phyloP scores from a whole-genome alignment of 2,797 vertebrate genomes.

The Nasua narica region DNA sequence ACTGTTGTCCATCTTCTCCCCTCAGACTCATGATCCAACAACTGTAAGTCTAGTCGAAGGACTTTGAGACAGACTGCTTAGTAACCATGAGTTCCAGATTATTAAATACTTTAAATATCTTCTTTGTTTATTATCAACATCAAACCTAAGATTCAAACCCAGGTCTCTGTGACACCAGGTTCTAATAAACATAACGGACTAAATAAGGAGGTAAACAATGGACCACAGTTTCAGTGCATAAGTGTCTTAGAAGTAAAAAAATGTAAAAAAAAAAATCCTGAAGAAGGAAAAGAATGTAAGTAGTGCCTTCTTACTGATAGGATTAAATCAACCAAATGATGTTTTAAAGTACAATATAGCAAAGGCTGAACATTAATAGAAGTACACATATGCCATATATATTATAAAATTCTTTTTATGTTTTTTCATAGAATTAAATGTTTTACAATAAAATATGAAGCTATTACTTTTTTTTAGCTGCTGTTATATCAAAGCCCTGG shows the following conservation, averaged over 20 bases:
- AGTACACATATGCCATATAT: background rate
- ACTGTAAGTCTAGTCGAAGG: background rate
- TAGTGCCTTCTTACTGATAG: background rate
- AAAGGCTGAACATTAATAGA: background rate
- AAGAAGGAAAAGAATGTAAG: background rate
- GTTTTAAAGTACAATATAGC: background rate
- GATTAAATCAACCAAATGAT: background rate
- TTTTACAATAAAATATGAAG: background rate
- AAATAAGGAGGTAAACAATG: background rate
- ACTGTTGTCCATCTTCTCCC: background rate
- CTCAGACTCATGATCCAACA: background rate
- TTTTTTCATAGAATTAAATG: background rate
- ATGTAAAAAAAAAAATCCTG: background rate
- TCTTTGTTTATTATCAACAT: background rate
- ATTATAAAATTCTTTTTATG: background rate
- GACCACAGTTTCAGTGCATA: background rate
- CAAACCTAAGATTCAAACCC: background rate
- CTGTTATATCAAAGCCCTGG: background rate
- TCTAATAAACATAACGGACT: background rate
- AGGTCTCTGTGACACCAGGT: background rate
- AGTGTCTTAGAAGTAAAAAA: conserved; percentile 1
- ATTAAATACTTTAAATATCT: background rate
- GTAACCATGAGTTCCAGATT: background rate
- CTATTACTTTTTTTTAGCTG: background rate
- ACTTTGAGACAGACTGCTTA: background rate